Percentiles rank a stretch among this genome's conserved stretches.
These are phyloP conservation scores for Ptiloglossa arizonensis DNA, from an alignment of 1,140 invertebrate species.

Conservation along the genomic window DNA sequence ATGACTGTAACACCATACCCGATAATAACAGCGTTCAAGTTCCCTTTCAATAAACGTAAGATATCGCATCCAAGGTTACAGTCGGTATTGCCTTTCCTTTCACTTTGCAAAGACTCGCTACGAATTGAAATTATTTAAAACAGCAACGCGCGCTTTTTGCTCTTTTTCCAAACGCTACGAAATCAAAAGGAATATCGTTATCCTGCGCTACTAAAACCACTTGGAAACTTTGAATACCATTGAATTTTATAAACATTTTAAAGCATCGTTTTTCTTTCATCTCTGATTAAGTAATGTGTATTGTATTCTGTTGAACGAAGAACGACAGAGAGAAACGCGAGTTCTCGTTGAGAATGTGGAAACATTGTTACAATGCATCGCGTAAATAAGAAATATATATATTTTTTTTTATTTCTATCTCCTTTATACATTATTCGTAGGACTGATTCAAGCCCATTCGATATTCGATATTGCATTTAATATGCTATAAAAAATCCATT, in stretches of 20 bases:
- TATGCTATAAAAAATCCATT: slow-evolving; percentile 1
- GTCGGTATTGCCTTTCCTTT: neutral
- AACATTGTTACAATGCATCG: neutral
- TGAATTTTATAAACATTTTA: no score
- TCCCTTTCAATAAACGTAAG: slow-evolving; percentile 37
- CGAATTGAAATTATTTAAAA: neutral
- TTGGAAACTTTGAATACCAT: neutral
- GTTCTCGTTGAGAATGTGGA: neutral
- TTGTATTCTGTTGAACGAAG: neutral
- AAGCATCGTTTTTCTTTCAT: no score
- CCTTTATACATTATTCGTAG: slow-evolving; percentile 8
- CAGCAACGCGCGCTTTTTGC: neutral
- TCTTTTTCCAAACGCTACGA: neutral
- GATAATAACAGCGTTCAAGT: slow-evolving; percentile 60
- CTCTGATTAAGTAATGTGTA: no score
- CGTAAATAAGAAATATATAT: slow-evolving; percentile 8
- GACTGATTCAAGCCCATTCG: neutral
- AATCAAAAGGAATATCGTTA: neutral
- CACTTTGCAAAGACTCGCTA: neutral
- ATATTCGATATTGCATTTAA: slow-evolving; percentile 1
- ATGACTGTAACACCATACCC: slow-evolving; percentile 63
- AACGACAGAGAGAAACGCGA: neutral
- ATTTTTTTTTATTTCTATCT: slow-evolving; percentile 15
- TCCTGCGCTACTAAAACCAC: no score
- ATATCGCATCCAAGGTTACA: slow-evolving; percentile 36